Conservation (phyloP, 2,797 vertebrate genomes). For the Macropodus opercularis region DNA sequence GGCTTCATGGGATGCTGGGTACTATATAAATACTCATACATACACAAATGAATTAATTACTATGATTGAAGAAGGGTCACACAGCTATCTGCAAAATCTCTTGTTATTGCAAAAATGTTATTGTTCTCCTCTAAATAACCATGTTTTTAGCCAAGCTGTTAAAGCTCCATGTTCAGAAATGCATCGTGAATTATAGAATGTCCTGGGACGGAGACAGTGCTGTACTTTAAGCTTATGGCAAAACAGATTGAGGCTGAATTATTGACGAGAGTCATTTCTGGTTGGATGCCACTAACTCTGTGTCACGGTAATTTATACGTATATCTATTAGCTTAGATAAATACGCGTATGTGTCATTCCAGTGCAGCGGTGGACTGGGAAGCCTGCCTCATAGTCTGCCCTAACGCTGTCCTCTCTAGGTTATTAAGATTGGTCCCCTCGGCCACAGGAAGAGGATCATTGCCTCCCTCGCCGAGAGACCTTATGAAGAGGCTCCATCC, state of each 20-base stretch:
- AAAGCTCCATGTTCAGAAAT: constrained; percentile 47
- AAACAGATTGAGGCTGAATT: constrained; percentile 81
- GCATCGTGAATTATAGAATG: constrained; percentile 65
- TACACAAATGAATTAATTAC: constrained; percentile 1
- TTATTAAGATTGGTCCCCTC: constrained; percentile 92
- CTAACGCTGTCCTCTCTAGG: constrained; percentile 76
- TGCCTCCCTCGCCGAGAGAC: constrained; percentile 93
- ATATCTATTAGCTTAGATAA: constrained; percentile 53
- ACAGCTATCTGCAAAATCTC: background rate
- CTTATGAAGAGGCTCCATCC: constrained; percentile 93
- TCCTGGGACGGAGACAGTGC: constrained; percentile 63
- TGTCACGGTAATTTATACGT: constrained; percentile 56
- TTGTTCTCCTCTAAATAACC: constrained; percentile 10
- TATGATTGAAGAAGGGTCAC: background rate
- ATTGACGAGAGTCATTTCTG: constrained; percentile 77
- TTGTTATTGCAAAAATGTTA: constrained; percentile 17
- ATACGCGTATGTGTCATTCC: constrained; percentile 34
- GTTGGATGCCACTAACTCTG: constrained; percentile 71
- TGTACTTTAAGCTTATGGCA: constrained; percentile 69
- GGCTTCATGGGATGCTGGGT: no score
- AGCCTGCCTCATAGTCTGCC: constrained; percentile 20
- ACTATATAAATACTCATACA: no score
- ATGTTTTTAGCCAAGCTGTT: constrained; percentile 39
- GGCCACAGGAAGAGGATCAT: constrained; percentile 98
- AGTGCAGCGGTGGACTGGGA: constrained; percentile 26